A percentile compares a stretch with the other conserved stretches of the same genome.
Conservation (phyloP, 2,113 vertebrate genomes). For the Cynopterus brachyotis region DNA sequence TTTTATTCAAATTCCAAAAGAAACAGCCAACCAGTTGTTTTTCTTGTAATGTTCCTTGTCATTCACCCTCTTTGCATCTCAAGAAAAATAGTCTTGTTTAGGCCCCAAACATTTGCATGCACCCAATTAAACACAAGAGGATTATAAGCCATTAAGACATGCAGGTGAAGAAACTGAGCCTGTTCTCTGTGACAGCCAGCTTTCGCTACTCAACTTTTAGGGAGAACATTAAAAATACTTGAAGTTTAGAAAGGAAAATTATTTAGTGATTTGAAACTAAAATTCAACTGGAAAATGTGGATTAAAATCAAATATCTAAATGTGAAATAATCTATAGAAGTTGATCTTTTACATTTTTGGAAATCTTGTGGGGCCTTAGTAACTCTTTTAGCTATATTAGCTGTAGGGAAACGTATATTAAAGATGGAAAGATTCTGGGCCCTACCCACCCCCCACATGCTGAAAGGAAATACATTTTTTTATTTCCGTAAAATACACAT, state of each 20-base stretch:
- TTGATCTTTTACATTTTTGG: not conserved
- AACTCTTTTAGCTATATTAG: not conserved
- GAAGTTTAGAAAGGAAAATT: not conserved
- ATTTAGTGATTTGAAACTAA: not conserved
- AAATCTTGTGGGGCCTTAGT: not conserved
- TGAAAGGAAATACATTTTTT: not conserved
- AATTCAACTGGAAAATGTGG: not conserved
- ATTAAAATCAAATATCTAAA: constrained; percentile 20
- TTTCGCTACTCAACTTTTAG: not conserved
- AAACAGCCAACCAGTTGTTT: constrained; percentile 89
- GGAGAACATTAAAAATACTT: not conserved
- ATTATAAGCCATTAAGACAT: constrained; percentile 73
- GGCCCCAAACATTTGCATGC: constrained; percentile 88
- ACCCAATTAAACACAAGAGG: constrained; percentile 80
- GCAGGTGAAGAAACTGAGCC: constrained; percentile 78
- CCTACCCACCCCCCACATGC: not conserved
- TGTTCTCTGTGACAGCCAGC: constrained; percentile 46
- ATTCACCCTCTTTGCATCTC: constrained; percentile 91
- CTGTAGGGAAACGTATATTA: not conserved
- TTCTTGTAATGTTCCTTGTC: constrained; percentile 86
- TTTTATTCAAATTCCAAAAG: constrained; percentile 91
- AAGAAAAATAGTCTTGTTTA: constrained; percentile 90
- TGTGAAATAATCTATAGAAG: not conserved
- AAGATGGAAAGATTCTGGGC: not conserved
- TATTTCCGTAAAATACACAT: not conserved